Base-by-base conservation (phyloP, 2,888 invertebrate genomes). In the Oxyteleia sp. region DNA sequence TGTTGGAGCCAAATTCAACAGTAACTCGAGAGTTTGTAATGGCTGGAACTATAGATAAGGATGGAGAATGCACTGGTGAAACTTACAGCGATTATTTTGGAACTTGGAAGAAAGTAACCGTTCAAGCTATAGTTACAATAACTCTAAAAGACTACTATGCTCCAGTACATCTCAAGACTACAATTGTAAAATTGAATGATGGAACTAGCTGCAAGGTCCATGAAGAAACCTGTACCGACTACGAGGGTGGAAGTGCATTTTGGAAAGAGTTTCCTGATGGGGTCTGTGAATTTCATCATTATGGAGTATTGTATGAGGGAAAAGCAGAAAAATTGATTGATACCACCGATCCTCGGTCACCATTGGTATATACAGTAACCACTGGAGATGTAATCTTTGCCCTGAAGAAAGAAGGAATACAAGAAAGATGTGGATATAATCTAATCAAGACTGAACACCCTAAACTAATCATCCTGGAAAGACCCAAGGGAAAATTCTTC, bases 221-320 rank as follows among this genome's bases (percentile, higher is more conserved):
- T 0, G 29, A 68, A 0, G 43, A 43, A 2, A 8, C 0, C 0
- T 86, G 84, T 32, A 32, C 69, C 0, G 82, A 83, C 29, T 16
- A 45, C 7, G 75, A 84, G 2, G 76, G 76, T 0, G 75, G 75
- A 8, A 8, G 75, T n/a, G 32, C 82, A 0, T 86, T 59, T 43
- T 83, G 81, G 78, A 20, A 55, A 4, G 8, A 20, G 7, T 2
- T 74, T 5, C 80, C 84, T 0, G 8, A 13, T 4, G 55, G 72
- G 7, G 23, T 23, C 0, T 81, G 83, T 35, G 51, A 66, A n/a
- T 76, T 80, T 1, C 10, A 71, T 4, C 16, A 38, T 3, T 88
- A 86, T 29, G 81, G 38, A 10, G 53, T n/a, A n/a, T n/a, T n/a
- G n/a, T 85, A 85, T 43, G 76, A 85, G 59, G 85, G 86, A 8